Percentiles rank a stretch among this genome's conserved stretches.
Conservation (phyloP, 2,113 vertebrate genomes). For the Paradisaea rubra region DNA sequence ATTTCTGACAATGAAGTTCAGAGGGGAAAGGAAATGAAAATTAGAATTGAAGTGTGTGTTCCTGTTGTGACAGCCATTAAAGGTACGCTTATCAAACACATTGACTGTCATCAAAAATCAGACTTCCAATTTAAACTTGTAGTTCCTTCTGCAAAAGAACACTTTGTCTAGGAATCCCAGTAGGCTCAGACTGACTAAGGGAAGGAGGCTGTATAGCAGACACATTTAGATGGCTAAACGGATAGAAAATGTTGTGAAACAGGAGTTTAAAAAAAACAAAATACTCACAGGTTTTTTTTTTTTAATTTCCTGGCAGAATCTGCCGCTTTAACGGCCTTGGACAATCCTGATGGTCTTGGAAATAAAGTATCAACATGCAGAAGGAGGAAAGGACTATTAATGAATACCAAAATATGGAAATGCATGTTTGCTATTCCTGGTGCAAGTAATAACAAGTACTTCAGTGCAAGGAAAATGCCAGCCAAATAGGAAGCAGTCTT, state of each 20-base stretch:
- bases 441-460: neutral
- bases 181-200: neutral
- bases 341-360: neutral
- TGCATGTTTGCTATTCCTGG: neutral
- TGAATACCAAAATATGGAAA: neutral
- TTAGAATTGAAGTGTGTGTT: neutral
- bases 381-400: neutral
- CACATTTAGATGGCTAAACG: neutral
- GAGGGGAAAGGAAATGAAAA: neutral
- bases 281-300: neutral
- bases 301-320: neutral
- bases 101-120: neutral
- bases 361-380: neutral
- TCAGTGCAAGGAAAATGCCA: neutral
- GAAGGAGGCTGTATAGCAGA: neutral
- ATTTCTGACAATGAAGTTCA: neutral
- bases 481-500: neutral
- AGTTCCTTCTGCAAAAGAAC: neutral
- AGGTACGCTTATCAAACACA: neutral
- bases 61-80: neutral
- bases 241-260: neutral
- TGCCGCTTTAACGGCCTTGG: neutral
- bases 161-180: neutral
- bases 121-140: neutral
- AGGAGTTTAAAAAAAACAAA: neutral